phyloP scores from a whole-genome alignment of 64 coral and sea anemone genomes.

The Platygyra sinensis region DNA sequence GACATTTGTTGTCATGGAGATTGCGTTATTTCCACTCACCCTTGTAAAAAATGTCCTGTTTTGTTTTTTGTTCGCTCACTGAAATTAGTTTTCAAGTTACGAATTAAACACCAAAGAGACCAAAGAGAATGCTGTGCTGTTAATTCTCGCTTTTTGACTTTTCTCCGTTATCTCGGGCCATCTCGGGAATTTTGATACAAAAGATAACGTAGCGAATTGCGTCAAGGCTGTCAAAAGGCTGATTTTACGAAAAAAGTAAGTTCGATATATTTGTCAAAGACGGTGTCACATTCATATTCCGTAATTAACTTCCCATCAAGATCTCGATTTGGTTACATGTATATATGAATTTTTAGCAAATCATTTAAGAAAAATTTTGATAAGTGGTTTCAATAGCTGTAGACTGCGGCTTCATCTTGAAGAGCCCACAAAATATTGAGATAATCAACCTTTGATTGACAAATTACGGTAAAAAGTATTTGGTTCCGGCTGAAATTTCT shows the following conservation, averaged over 20 bases:
- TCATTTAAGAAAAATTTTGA: not conserved
- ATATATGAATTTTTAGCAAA: not conserved
- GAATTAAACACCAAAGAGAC: not conserved
- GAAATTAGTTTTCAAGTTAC: not conserved
- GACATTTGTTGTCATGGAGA: constrained; percentile 17
- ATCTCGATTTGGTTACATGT: too few relatives aligned
- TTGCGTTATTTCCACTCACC: constrained; percentile 5
- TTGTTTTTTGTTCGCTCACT: not conserved
- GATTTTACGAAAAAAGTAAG: not conserved
- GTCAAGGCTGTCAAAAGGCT: not conserved
- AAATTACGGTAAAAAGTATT: not conserved
- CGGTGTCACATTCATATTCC: too few relatives aligned
- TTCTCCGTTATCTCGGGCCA: not conserved
- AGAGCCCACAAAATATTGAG: not conserved
- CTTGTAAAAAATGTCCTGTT: not conserved
- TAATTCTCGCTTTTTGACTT: not conserved
- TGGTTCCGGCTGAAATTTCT: not conserved
- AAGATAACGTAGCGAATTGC: not conserved
- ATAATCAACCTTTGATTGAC: not conserved
- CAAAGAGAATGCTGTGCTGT: not conserved
- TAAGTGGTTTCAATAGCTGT: not conserved
- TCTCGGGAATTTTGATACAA: not conserved
- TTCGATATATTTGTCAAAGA: too few relatives aligned
- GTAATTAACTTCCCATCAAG: too few relatives aligned
- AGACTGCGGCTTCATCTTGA: not conserved